These are phyloP conservation scores for Rafetus swinhoei DNA, from an alignment of 2,113 vertebrate species.

Conservation along the genomic window DNA sequence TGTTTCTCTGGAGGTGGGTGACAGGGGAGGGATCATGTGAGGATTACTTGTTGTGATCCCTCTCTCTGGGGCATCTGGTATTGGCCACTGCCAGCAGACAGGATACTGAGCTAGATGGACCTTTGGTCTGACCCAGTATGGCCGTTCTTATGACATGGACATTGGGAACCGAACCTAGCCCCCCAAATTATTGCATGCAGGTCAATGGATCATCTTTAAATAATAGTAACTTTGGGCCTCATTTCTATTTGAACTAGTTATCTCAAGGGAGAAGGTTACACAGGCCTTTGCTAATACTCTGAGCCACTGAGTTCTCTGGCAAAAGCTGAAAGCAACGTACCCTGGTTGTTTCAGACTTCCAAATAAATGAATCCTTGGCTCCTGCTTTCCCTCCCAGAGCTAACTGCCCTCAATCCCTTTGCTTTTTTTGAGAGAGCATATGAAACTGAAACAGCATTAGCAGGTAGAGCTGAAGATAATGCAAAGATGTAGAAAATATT, in stretches of 20 bases:
- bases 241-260: conserved; percentile 41
- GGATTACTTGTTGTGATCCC: no score
- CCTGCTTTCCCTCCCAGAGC: conserved; percentile 1
- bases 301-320: conserved; percentile 1
- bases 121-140: no score
- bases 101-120: no score
- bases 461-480: conserved; percentile 38
- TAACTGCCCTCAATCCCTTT: neutral
- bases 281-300: conserved; percentile 10
- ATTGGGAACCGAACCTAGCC: conserved; percentile 17
- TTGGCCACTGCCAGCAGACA: no score
- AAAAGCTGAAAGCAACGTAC: neutral
- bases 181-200: neutral
- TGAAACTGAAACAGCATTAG: conserved; percentile 29
- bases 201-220: neutral
- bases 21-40: no score
- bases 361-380: neutral
- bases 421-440: conserved; percentile 20
- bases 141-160: neutral
- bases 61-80: no score
- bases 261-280: conserved; percentile 14
- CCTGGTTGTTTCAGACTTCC: neutral
- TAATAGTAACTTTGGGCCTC: conserved; percentile 28
- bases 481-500: conserved; percentile 7
- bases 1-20: no score